These are phyloP conservation scores for Dorcus parallelipipedus DNA, from an alignment of 2,888 invertebrate species.

Conservation along the genomic window DNA sequence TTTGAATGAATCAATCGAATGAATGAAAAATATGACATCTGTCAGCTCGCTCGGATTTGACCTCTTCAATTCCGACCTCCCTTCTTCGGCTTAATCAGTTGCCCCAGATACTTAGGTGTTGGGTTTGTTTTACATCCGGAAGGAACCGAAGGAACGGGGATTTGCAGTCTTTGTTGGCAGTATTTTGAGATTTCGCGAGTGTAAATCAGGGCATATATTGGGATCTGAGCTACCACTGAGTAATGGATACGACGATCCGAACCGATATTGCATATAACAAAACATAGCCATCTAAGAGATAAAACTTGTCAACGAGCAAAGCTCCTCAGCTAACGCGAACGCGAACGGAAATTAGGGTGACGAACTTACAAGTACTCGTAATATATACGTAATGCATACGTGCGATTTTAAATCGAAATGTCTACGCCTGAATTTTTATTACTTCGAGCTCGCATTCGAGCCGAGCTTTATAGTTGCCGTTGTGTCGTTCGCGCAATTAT, in stretches of 20 bases:
- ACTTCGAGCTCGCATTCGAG: not conserved
- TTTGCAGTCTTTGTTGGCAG: no score
- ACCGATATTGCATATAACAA: constrained; percentile 42
- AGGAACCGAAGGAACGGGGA: no score
- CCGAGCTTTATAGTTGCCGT: not conserved
- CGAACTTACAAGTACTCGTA: constrained; percentile 4
- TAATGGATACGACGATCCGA: constrained; percentile 38
- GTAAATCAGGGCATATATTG: constrained; percentile 29
- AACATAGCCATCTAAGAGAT: constrained; percentile 40
- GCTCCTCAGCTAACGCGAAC: constrained; percentile 25
- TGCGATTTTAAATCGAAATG: no score
- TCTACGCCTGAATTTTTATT: no score
- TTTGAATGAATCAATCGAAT: constrained; percentile 7
- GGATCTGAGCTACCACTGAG: constrained; percentile 32
- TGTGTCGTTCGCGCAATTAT: not conserved
- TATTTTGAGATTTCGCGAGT: constrained; percentile 3
- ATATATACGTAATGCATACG: no score
- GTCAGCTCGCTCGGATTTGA: constrained; percentile 13
- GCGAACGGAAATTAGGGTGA: constrained; percentile 18
- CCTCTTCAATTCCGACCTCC: not conserved
- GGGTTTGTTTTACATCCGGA: no score
- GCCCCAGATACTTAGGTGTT: no score
- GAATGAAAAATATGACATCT: constrained; percentile 42
- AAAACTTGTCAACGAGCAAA: constrained; percentile 43
- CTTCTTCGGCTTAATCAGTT: no score